These are phyloP conservation scores for Thysanoteuthis rhombus DNA, from an alignment of 2,888 invertebrate genomes.

Conservation along the genomic window DNA sequence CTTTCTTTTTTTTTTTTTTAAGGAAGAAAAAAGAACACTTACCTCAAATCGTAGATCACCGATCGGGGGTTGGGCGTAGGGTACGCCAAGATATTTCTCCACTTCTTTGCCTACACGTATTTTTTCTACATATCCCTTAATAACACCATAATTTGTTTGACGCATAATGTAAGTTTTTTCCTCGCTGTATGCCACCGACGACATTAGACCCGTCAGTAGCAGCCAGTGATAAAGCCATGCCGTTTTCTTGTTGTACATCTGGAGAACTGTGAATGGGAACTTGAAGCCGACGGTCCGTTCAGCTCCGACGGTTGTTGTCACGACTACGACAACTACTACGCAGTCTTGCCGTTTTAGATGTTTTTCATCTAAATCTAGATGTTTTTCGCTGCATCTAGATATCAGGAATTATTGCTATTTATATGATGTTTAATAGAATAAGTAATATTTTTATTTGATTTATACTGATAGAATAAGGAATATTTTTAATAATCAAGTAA, in stretches of 20 bases:
- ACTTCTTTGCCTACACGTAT: slow-evolving; percentile 15
- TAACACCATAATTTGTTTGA: slow-evolving; percentile 29
- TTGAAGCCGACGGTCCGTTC: not conserved
- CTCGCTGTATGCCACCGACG: not conserved
- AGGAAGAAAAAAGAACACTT: too few species aligned
- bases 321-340: not conserved
- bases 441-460: too few species aligned
- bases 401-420: too few species aligned
- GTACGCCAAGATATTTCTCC: slow-evolving; percentile 32
- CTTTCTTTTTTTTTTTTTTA: not conserved
- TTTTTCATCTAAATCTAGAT: too few species aligned
- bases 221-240: not conserved
- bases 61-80: slow-evolving; percentile 30
- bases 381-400: too few species aligned
- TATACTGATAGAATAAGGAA: too few species aligned
- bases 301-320: not conserved
- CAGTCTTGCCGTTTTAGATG: too few species aligned
- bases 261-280: not conserved
- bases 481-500: too few species aligned
- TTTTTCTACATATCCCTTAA: slow-evolving; percentile 28
- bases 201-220: not conserved
- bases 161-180: slow-evolving; percentile 13
- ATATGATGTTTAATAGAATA: too few species aligned
- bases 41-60: slow-evolving; percentile 34
- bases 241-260: not conserved